A percentile compares a stretch with the other conserved stretches of the same genome.
Conservation (phyloP, 2,888 invertebrate species). For the Biston betularia region DNA sequence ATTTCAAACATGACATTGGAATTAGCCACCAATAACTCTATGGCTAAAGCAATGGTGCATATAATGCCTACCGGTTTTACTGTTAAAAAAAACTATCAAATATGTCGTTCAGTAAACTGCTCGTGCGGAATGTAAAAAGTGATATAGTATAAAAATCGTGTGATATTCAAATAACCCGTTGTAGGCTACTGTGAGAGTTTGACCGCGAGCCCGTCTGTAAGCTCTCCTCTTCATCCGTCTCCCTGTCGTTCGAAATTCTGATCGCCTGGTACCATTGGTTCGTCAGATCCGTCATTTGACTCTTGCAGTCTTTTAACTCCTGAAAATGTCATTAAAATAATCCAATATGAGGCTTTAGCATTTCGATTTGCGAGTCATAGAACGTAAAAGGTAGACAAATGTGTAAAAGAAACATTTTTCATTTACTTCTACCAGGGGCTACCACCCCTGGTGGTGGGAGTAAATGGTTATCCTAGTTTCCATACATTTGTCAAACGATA, state of each 20-base stretch:
- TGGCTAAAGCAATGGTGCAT: no score
- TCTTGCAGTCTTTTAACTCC: conserved; percentile 98
- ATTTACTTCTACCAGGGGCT: no score
- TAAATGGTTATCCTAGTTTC: no score
- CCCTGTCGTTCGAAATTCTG: conserved; percentile 94
- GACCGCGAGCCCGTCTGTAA: conserved; percentile 73
- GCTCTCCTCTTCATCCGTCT: conserved; percentile 90
- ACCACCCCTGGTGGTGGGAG: no score
- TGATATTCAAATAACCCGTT: conserved; percentile 69
- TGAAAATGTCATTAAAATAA: conserved; percentile 60
- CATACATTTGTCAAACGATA: no score
- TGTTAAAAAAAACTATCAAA: background rate
- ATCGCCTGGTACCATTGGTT: conserved; percentile 99
- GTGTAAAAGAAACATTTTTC: no score
- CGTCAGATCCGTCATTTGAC: conserved; percentile 98
- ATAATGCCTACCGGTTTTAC: no score
- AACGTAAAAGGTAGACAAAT: no score
- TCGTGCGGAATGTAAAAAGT: conserved; percentile 12
- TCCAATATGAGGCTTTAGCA: background rate
- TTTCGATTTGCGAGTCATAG: no score
- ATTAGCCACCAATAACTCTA: no score
- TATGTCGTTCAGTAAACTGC: background rate
- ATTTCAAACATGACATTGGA: no score
- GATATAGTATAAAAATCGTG: conserved; percentile 4
- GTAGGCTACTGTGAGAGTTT: conserved; percentile 73